Evolutionary conservation across 2,113 vertebrate species (phyloP).

Genomic region (Telmatochromis sp.): DNA sequence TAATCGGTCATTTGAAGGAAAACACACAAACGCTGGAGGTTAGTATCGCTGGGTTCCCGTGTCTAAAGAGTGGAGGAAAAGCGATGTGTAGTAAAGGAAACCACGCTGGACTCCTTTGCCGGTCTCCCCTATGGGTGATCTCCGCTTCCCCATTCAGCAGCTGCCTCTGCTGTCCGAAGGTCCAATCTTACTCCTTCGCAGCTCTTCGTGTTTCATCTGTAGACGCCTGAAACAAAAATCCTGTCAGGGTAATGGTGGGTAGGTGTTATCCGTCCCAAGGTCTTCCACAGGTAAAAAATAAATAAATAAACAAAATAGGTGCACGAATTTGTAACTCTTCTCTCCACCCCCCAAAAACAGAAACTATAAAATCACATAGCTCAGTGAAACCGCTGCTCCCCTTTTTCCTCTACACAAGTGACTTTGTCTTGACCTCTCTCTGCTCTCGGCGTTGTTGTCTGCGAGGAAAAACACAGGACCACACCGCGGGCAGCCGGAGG

Average conservation of each 20-base stretch:
- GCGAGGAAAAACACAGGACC: neutral
- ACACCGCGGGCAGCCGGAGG: neutral
- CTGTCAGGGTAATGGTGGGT: neutral
- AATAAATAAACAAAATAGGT: neutral
- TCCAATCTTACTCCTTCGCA: neutral
- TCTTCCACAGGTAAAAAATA: neutral
- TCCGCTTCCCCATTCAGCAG: conserved; percentile 9
- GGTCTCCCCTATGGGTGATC: neutral
- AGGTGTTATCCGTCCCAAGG: neutral
- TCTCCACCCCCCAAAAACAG: neutral
- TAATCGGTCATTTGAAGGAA: neutral
- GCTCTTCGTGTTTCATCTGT: neutral
- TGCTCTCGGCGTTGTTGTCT: neutral
- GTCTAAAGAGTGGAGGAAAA: neutral
- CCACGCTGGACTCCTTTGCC: neutral
- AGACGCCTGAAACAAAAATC: neutral
- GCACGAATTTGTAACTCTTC: neutral
- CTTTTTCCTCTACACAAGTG: conserved; percentile 31
- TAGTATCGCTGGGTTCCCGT: neutral
- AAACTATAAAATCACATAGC: neutral
- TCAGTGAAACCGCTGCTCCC: neutral
- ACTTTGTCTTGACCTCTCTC: conserved; percentile 64
- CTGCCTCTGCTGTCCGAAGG: conserved; percentile 10
- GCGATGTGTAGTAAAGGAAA: neutral
- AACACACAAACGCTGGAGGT: neutral